These are phyloP conservation scores for Cephus spinipes DNA, from an alignment of 2,888 invertebrate genomes.

Conservation along the genomic window DNA sequence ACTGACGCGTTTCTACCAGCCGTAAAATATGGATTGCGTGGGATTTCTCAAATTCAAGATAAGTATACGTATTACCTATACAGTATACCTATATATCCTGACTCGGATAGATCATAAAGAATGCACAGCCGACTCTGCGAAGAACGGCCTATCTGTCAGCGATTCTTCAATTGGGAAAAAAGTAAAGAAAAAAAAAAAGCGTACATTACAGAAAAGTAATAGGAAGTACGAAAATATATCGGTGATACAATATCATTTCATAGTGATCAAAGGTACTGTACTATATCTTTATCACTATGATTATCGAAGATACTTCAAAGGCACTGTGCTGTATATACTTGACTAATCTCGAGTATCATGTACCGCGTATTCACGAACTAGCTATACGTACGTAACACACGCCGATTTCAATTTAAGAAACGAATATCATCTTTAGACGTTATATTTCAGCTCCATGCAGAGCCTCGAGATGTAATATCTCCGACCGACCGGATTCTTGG, in stretches of 20 bases:
- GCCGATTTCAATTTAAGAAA: too few relatives aligned
- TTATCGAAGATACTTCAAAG: not conserved
- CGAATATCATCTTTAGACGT: too few relatives aligned
- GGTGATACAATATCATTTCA: not conserved
- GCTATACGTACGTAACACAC: not conserved
- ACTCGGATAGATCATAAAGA: slow-evolving; percentile 16
- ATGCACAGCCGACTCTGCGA: slow-evolving; percentile 13
- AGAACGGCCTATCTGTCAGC: not conserved
- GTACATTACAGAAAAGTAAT: not conserved
- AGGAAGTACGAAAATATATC: not conserved
- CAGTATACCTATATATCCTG: not conserved
- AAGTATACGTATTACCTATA: not conserved
- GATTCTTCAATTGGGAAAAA: slow-evolving; percentile 2
- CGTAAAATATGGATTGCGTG: not conserved
- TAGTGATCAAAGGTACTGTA: too few relatives aligned
- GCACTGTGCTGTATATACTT: not conserved
- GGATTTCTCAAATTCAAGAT: not conserved
- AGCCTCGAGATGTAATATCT: not conserved
- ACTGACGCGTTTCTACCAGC: not conserved
- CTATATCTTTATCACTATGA: too few relatives aligned
- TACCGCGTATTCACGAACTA: not conserved
- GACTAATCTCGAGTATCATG: not conserved
- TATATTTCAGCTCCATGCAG: not conserved
- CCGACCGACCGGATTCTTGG: not conserved
- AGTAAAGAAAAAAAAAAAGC: not conserved